Conservation (phyloP, 2,888 invertebrate species). For the Drosophila antonietae region DNA sequence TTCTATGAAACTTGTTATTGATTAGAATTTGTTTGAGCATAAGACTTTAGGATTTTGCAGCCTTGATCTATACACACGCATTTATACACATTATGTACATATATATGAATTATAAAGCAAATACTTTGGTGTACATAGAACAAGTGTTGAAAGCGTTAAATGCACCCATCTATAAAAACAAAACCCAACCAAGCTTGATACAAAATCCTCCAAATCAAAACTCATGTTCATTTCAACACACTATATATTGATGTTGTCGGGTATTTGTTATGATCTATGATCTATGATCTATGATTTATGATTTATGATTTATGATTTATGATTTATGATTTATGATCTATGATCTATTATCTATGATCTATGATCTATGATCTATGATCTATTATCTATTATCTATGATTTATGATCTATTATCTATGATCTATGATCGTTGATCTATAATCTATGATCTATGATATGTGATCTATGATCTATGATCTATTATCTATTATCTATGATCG, state of each 20-base stretch:
- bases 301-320: neutral
- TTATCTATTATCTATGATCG: neutral
- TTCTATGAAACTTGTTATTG: neutral
- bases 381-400: neutral
- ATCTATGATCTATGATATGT: neutral
- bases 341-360: neutral
- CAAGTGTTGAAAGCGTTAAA: conserved; percentile 72
- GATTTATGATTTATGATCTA: neutral
- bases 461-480: neutral
- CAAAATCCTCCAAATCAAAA: conserved; percentile 34
- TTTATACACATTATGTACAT: conserved; percentile 2
- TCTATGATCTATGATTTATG: neutral
- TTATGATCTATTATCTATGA: neutral
- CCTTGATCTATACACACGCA: conserved; percentile 5
- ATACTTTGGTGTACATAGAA: conserved; percentile 22
- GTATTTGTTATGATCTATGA: neutral
- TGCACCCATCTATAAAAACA: conserved; percentile 59
- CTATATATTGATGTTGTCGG: conserved; percentile 8
- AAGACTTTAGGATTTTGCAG: neutral
- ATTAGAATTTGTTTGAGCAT: neutral
- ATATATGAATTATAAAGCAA: conserved; percentile 7
- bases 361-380: neutral
- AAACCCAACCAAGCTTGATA: conserved; percentile 18
- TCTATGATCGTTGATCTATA: neutral
- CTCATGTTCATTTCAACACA: conserved; percentile 53